Evolutionary conservation across 1,140 invertebrate species (phyloP).

Genomic region (Trigoniulus corallinus): DNA sequence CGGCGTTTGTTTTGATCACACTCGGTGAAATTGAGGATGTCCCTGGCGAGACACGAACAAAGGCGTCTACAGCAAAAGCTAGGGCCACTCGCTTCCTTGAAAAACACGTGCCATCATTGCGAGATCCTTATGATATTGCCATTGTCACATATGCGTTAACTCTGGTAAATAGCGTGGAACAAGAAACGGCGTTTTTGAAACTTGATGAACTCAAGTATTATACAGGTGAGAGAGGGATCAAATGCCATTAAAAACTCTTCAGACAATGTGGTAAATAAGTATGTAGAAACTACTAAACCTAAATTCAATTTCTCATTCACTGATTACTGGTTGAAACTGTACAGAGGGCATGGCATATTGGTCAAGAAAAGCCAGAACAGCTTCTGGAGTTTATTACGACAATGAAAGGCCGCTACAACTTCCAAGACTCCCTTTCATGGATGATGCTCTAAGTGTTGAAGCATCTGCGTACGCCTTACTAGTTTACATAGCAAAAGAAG

Average conservation of each 20-base stretch:
- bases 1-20: constrained; percentile 34
- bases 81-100: constrained; percentile 24
- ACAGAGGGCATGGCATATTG: constrained; percentile 33
- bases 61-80: constrained; percentile 19
- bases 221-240: constrained; percentile 38
- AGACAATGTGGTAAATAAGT: too few relatives aligned
- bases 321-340: too few relatives aligned
- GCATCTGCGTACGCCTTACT: constrained; percentile 40
- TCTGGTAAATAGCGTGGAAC: constrained; percentile 24
- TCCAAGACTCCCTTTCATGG: constrained; percentile 25
- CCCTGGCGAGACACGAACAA: constrained; percentile 19
- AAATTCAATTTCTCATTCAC: too few relatives aligned
- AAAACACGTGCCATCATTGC: constrained; percentile 19
- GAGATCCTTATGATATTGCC: constrained; percentile 33
- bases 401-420: constrained; percentile 31
- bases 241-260: too few relatives aligned
- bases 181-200: constrained; percentile 29
- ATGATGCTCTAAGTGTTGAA: constrained; percentile 33
- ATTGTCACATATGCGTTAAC: constrained; percentile 33
- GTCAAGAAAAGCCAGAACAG: constrained; percentile 24
- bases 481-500: constrained; percentile 30
- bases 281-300: too few relatives aligned
- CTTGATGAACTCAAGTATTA: constrained; percentile 42
- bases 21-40: constrained; percentile 23
- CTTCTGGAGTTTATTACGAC: constrained; percentile 28